These are phyloP conservation scores for Cataglyphis altisquamis DNA, from an alignment of 2,888 invertebrate genomes.

Conservation along the genomic window DNA sequence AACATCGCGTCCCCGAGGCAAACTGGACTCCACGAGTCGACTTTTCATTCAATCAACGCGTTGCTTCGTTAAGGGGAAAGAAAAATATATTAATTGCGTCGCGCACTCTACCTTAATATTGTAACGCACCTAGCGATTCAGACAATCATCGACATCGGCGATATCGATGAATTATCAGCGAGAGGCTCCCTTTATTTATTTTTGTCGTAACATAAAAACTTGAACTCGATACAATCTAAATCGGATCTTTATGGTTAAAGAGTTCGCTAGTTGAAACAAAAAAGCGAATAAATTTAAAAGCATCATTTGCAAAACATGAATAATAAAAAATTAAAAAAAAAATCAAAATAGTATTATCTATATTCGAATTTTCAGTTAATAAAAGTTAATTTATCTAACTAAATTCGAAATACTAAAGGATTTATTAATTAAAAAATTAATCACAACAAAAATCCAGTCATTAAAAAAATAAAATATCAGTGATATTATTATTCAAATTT, in stretches of 20 bases:
- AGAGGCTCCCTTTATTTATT: background rate
- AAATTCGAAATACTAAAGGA: background rate
- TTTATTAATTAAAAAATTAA: background rate
- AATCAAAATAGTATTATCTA: background rate
- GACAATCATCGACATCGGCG: slow-evolving; percentile 38
- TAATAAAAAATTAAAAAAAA: background rate
- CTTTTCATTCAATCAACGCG: slow-evolving; percentile 35
- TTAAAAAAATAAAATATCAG: background rate
- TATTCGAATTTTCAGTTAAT: background rate
- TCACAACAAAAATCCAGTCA: background rate
- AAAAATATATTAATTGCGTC: slow-evolving; percentile 42
- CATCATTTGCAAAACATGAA: background rate
- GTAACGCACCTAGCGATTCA: slow-evolving; percentile 20
- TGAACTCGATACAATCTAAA: slow-evolving; percentile 2
- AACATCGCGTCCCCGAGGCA: slow-evolving; percentile 47
- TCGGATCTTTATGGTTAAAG: background rate
- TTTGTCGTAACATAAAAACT: background rate
- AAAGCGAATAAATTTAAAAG: background rate
- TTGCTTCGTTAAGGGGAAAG: slow-evolving; percentile 44
- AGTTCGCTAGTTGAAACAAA: background rate
- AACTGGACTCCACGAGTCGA: slow-evolving; percentile 34
- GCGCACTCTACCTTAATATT: slow-evolving; percentile 29
- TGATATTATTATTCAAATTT: background rate
- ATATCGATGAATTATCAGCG: slow-evolving; percentile 39
- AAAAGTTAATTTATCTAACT: background rate